Evolutionary conservation across 2,797 vertebrate species (phyloP), one percentile per base, ranked within the genome.

Genomic region (Sylvia borin): DNA sequence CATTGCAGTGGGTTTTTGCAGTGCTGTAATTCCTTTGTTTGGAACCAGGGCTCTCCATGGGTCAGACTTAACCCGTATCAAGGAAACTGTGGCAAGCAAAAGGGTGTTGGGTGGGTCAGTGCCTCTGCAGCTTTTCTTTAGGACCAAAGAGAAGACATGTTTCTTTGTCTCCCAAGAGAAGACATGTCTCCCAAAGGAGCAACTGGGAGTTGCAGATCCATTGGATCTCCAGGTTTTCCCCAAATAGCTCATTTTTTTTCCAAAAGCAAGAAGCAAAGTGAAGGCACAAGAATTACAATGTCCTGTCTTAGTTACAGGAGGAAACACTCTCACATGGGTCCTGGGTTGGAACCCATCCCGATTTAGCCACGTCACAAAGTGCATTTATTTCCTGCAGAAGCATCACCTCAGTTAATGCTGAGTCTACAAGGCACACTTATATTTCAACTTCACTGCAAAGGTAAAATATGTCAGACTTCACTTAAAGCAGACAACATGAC

Each of bases 401-500:
- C 62, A 72, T 58, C 27, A 34, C 5, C 45, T 32, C 62, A 70
- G 38, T 65, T 42, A 83, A 61, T 11, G 42, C 42, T 55, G 43
- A 65, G 26, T 22, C 55, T 72, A n/a, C 0, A 0, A 61, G 43
- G 70, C 55, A 73, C 27, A 58, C 16, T 48, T 47, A n/a, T 58
- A 80, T 34, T 93, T 36, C 60, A 88, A 19, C 13, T 0, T 0
- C 10, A 47, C 29, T 67, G 43, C 57, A 88, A 84, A 94, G 70
- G 51, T 70, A 75, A 90, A 91, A 92, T 71, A 91, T 58, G 32
- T n/a, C 81, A 92, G 73, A 65, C 88, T 73, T 86, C 8, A 5
- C 47, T 57, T 81, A 70, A 90, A 94, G 76, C 10, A 90, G 79
- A 95, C 72, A 91, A 84, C 88, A 84, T 84, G 66, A 74, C 70